Conservation (phyloP, 2,797 vertebrate genomes). For the Pitangus sulphuratus region DNA sequence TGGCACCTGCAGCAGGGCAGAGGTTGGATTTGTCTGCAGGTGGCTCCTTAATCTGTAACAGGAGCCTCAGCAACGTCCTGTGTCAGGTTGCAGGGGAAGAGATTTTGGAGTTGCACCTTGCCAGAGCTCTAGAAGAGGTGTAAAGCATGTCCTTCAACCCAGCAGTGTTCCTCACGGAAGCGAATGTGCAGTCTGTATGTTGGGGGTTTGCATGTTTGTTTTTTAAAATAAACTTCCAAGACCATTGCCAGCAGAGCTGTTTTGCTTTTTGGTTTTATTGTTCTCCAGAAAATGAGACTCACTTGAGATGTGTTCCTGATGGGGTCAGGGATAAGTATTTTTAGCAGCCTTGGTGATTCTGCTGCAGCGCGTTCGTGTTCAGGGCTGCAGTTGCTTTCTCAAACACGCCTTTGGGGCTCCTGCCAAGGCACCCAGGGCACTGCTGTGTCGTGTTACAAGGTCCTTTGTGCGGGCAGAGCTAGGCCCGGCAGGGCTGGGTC, state of each 20-base stretch:
- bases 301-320: not conserved
- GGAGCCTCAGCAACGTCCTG: not conserved
- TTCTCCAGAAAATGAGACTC: not conserved
- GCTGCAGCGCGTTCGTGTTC: constrained; percentile 39
- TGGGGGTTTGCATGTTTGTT: not conserved
- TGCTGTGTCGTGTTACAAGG: constrained; percentile 69
- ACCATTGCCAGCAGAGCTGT: not conserved
- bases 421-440: constrained; percentile 70
- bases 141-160: rapidly evolving
- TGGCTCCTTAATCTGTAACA: not conserved
- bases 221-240: not conserved
- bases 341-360: constrained; percentile 35
- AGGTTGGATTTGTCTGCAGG: not conserved
- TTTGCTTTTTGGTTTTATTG: not conserved
- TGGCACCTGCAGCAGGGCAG: not conserved
- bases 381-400: constrained; percentile 71
- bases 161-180: not conserved
- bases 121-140: not conserved
- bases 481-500: constrained; percentile 36
- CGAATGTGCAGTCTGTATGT: rapidly evolving
- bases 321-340: constrained; percentile 58
- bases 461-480: constrained; percentile 66
- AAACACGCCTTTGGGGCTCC: constrained; percentile 48
- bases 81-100: not conserved
- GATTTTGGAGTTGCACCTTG: not conserved